Evolutionary conservation across 2,888 invertebrate genomes (phyloP).

Genomic region (Acanthosepion esculentum): DNA sequence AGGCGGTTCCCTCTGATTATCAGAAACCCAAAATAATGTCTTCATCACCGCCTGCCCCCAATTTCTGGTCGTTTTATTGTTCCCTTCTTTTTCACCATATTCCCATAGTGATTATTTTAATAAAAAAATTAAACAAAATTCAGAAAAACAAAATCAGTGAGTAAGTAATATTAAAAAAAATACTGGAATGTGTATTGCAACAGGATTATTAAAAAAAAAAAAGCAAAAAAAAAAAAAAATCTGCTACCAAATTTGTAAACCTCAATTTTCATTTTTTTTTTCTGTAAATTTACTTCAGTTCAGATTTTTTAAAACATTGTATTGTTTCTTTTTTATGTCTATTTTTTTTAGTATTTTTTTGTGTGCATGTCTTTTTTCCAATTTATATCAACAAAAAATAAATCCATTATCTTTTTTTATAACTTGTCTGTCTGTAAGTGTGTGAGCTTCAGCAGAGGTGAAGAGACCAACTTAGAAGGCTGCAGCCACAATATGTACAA

Average conservation of each 20-base stretch:
- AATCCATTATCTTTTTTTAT: conserved; percentile 11
- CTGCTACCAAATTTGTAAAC: conserved; percentile 8
- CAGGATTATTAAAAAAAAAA: background rate
- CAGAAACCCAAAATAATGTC: conserved; percentile 13
- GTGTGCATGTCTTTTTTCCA: conserved; percentile 4
- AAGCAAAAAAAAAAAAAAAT: background rate
- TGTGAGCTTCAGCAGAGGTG: conserved; percentile 15
- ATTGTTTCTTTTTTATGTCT: background rate
- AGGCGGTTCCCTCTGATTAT: background rate
- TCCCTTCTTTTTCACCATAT: background rate
- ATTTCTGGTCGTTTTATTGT: background rate
- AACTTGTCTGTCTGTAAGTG: conserved; percentile 24
- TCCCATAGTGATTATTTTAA: conserved; percentile 7
- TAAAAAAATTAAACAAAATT: background rate
- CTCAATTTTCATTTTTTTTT: background rate
- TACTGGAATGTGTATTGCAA: conserved; percentile 1
- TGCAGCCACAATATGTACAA: conserved; percentile 11
- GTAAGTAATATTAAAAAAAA: conserved; percentile 10
- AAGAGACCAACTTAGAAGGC: conserved; percentile 15
- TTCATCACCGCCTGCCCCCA: background rate
- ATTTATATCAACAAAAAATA: conserved; percentile 33
- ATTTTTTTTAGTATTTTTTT: background rate
- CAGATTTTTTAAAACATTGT: background rate
- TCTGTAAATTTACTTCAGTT: background rate
- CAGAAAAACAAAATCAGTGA: background rate